phyloP scores from a whole-genome alignment of 2,888 invertebrate genomes.

The Notodromas monacha region DNA sequence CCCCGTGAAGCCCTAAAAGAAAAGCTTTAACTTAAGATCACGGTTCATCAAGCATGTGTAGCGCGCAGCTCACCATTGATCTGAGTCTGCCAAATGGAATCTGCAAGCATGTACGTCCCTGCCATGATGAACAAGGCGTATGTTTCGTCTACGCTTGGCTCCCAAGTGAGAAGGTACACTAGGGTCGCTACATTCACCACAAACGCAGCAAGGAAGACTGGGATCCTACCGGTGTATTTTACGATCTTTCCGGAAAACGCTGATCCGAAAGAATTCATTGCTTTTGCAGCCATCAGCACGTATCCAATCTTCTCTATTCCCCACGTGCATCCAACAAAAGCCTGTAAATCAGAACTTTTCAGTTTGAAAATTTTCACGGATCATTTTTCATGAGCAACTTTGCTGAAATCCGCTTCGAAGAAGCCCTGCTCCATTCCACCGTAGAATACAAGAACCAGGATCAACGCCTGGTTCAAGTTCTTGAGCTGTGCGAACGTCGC shows the following conservation, averaged over 20 bases:
- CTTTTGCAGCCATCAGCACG: conserved; percentile 86
- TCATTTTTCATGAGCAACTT: too few species aligned
- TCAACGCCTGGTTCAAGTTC: conserved; percentile 15
- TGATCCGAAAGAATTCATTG: conserved; percentile 67
- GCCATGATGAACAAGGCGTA: conserved; percentile 58
- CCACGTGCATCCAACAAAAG: conserved; percentile 6
- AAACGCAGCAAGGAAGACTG: conserved; percentile 29
- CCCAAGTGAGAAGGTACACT: conserved; percentile 48
- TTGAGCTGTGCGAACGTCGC: conserved; percentile 15
- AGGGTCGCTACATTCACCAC: conserved; percentile 20
- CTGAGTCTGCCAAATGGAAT: conserved; percentile 87
- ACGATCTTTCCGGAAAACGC: conserved; percentile 61
- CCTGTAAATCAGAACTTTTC: not conserved
- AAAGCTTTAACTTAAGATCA: conserved; percentile 11
- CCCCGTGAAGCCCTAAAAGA: conserved; percentile 14
- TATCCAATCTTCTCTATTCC: conserved; percentile 47
- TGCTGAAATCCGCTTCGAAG: conserved; percentile 18
- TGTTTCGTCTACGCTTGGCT: conserved; percentile 41
- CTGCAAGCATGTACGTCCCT: conserved; percentile 72
- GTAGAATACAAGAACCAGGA: conserved; percentile 20
- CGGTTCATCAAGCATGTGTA: not conserved
- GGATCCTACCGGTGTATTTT: conserved; percentile 61
- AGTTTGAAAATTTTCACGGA: too few species aligned
- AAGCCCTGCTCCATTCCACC: conserved; percentile 21
- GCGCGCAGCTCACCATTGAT: conserved; percentile 37